Conservation (phyloP, 2,797 vertebrate genomes). For the Rachycentron canadum region DNA sequence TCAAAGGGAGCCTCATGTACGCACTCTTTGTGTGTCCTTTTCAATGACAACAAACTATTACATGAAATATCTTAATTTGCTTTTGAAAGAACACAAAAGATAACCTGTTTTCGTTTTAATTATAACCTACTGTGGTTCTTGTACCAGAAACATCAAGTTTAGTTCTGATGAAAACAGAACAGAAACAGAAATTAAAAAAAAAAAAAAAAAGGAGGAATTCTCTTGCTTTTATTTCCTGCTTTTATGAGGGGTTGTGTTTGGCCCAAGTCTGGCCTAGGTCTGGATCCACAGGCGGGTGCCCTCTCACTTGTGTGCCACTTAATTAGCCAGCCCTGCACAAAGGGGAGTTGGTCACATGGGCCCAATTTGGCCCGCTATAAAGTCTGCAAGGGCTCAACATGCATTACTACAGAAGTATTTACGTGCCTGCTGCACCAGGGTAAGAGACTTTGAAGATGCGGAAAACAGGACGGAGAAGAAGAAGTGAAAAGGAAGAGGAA, state of each 20-base stretch:
- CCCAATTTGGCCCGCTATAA: constrained; percentile 85
- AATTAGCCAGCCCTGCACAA: constrained; percentile 79
- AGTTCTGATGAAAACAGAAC: constrained; percentile 40
- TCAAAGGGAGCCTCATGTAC: constrained; percentile 46
- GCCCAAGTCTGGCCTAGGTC: constrained; percentile 59
- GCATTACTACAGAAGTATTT: constrained; percentile 78
- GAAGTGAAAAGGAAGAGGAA: constrained; percentile 40
- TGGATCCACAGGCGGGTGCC: constrained; percentile 69
- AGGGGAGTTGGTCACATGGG: constrained; percentile 82
- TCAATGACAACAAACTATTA: constrained; percentile 46
- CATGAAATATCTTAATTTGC: constrained; percentile 19
- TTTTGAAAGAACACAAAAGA: constrained; percentile 45
- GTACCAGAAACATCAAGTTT: constrained; percentile 1
- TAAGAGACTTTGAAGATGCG: constrained; percentile 80
- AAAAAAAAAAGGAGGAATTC: constrained; percentile 8
- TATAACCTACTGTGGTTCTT: constrained; percentile 16
- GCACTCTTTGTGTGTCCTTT: constrained; percentile 15
- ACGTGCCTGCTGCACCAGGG: constrained; percentile 63
- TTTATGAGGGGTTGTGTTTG: constrained; percentile 68
- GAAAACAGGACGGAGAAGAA: constrained; percentile 61
- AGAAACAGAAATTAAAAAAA: constrained; percentile 17
- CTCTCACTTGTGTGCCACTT: constrained; percentile 76
- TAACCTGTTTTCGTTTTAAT: constrained; percentile 37
- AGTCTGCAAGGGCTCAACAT: constrained; percentile 75
- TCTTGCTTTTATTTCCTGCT: constrained; percentile 23